These are phyloP conservation scores for Arrhamphus sclerolepis DNA, from an alignment of 2,797 vertebrate species.

Conservation along the genomic window DNA sequence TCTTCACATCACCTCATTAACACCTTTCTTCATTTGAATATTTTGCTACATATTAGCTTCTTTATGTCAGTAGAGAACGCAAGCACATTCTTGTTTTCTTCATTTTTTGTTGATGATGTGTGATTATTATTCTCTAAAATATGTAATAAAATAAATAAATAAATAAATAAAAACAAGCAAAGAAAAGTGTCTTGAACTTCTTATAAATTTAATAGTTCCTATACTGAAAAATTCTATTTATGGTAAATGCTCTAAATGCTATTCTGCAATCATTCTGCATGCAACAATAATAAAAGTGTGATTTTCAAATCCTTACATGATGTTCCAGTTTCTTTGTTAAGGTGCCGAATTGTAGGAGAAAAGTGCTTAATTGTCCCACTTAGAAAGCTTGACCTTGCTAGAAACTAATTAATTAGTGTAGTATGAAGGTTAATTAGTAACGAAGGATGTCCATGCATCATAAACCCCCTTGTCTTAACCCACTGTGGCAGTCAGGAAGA, in stretches of 20 bases:
- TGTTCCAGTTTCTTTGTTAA: slow-evolving; percentile 40
- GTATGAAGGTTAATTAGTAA: slow-evolving; percentile 86
- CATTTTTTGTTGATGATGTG: slow-evolving; percentile 18
- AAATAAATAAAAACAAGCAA: too few relatives aligned
- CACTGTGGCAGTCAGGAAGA: slow-evolving; percentile 75
- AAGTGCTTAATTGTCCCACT: slow-evolving; percentile 78
- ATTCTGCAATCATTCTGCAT: not conserved
- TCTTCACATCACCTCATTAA: slow-evolving; percentile 41
- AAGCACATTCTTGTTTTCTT: slow-evolving; percentile 5
- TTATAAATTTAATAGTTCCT: too few relatives aligned
- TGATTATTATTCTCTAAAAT: not conserved
- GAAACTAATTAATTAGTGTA: slow-evolving; percentile 84
- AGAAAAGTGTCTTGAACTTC: too few relatives aligned
- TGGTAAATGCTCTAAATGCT: too few relatives aligned
- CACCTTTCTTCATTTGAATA: slow-evolving; percentile 56
- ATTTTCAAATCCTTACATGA: not conserved
- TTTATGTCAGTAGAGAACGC: slow-evolving; percentile 8
- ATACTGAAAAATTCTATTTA: too few relatives aligned
- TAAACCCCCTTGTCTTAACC: slow-evolving; percentile 79
- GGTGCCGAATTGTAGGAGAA: slow-evolving; percentile 49
- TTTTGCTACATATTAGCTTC: slow-evolving; percentile 13
- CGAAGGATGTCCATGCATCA: slow-evolving; percentile 83
- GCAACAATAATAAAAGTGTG: not conserved
- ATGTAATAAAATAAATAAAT: too few relatives aligned
- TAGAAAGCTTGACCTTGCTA: slow-evolving; percentile 82